These are phyloP conservation scores for Gadopsis bispinosus DNA, from an alignment of 2,797 vertebrate species.

Conservation along the genomic window DNA sequence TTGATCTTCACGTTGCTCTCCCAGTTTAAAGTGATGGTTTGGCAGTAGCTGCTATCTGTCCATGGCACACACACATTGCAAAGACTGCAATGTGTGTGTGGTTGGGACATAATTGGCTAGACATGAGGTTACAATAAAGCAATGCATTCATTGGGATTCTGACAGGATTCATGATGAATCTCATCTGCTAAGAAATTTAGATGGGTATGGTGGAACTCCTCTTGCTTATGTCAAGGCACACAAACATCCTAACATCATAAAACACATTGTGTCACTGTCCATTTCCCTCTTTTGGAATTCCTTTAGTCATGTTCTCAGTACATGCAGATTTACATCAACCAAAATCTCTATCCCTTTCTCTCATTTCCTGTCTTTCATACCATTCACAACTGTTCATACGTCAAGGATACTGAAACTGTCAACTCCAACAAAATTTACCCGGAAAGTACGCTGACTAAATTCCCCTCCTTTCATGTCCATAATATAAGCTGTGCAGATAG, in stretches of 20 bases:
- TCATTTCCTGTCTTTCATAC: conserved; percentile 5
- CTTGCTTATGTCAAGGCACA: conserved; percentile 1
- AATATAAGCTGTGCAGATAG: conserved; percentile 5
- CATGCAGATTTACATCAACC: background rate
- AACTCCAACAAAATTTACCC: conserved; percentile 17
- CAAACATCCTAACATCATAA: background rate
- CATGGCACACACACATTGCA: background rate
- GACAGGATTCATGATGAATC: conserved; percentile 18
- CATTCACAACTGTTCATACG: background rate
- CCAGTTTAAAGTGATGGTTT: background rate
- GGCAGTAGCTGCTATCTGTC: conserved; percentile 16
- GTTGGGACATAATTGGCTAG: conserved; percentile 17
- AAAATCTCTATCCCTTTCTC: background rate
- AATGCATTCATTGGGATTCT: conserved; percentile 25
- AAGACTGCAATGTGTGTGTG: conserved; percentile 34
- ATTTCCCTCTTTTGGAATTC: conserved; percentile 12
- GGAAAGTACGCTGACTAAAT: conserved; percentile 4
- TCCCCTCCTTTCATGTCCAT: conserved; percentile 7
- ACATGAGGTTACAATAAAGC: conserved; percentile 21
- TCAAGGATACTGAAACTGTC: background rate
- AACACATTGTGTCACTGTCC: background rate
- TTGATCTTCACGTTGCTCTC: conserved; percentile 9
- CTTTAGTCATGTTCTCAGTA: background rate
- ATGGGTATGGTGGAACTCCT: conserved; percentile 21
- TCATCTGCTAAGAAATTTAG: conserved; percentile 21